Percentiles rank a stretch among this genome's conserved stretches.
Conservation (phyloP, 2,888 invertebrate species). For the Drosophila macrothrix region DNA sequence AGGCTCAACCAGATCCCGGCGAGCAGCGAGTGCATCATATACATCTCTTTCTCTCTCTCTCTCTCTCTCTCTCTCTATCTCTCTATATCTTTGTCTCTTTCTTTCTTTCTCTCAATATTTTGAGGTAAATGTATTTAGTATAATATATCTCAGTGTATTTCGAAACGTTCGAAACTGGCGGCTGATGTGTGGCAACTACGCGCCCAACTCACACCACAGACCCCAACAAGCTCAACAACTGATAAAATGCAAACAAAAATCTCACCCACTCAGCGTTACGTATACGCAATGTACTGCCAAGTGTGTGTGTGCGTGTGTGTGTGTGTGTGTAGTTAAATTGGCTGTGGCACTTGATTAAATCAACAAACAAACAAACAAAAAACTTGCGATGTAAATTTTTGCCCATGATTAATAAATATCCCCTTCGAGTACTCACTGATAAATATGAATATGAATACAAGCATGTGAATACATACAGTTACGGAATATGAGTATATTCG, state of each 20-base stretch:
- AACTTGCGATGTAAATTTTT: slow-evolving; percentile 68
- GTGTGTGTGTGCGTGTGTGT: slow-evolving; percentile 11
- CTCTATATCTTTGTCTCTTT: not conserved
- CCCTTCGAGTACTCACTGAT: slow-evolving; percentile 16
- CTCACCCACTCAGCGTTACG: slow-evolving; percentile 55
- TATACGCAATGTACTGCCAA: slow-evolving; percentile 66
- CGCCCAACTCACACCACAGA: slow-evolving; percentile 69
- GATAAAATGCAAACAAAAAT: slow-evolving; percentile 6
- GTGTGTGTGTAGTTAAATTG: slow-evolving; percentile 58
- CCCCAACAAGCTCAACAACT: slow-evolving; percentile 27
- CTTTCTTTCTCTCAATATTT: not conserved
- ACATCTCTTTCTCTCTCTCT: slow-evolving; percentile 27
- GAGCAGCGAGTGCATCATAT: slow-evolving; percentile 51
- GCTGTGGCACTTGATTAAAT: slow-evolving; percentile 74
- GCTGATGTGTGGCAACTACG: slow-evolving; percentile 70
- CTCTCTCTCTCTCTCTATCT: not conserved
- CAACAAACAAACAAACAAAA: slow-evolving; percentile 56
- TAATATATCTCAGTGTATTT: slow-evolving; percentile 6
- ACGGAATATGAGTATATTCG: slow-evolving; percentile 6
- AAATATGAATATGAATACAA: slow-evolving; percentile 22
- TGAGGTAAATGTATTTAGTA: not conserved
- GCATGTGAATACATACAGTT: slow-evolving; percentile 1
- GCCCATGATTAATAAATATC: slow-evolving; percentile 48
- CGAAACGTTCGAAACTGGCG: slow-evolving; percentile 34
- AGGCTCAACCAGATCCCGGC: slow-evolving; percentile 52